phyloP scores from a whole-genome alignment of 2,888 invertebrate genomes.

The Priocnemis perturbator region DNA sequence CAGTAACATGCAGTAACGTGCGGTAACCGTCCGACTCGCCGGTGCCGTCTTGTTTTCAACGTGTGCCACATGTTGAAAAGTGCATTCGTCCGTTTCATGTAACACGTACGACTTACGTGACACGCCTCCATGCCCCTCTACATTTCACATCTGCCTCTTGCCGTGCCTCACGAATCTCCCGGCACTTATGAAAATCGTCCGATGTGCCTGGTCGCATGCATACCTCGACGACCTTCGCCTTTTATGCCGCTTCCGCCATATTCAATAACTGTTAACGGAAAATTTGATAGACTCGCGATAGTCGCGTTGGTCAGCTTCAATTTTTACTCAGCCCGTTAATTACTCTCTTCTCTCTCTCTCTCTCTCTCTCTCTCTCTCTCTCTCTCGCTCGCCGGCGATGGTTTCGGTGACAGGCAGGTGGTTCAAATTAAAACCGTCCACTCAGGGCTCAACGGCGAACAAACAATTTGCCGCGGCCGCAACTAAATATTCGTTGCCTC shows the following conservation, averaged over 20 bases:
- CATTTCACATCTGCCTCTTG: background rate
- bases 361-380: too few species aligned
- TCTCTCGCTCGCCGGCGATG: background rate
- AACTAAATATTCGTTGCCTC: conserved; percentile 44
- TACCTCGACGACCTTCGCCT: background rate
- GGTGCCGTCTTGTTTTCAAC: conserved; percentile 30
- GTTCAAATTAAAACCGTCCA: conserved; percentile 48
- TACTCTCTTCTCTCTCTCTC: conserved; percentile 18
- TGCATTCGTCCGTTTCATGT: conserved; percentile 22
- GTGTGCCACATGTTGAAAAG: conserved; percentile 41
- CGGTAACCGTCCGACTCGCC: conserved; percentile 11
- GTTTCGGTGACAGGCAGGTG: conserved; percentile 23
- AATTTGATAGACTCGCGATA: too few species aligned
- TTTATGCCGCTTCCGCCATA: too few species aligned
- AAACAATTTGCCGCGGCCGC: conserved; percentile 46
- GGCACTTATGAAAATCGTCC: background rate
- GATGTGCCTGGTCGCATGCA: background rate
- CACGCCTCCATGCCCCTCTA: conserved; percentile 8
- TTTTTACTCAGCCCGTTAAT: conserved; percentile 11
- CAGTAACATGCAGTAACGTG: too few species aligned
- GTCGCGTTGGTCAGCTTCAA: conserved; percentile 11
- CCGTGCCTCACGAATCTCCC: background rate
- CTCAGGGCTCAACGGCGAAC: conserved; percentile 27
- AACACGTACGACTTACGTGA: conserved; percentile 41
- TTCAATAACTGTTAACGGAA: too few species aligned